phyloP scores from a whole-genome alignment of 2,113 vertebrate genomes.

The Nothobranchius furzeri region DNA sequence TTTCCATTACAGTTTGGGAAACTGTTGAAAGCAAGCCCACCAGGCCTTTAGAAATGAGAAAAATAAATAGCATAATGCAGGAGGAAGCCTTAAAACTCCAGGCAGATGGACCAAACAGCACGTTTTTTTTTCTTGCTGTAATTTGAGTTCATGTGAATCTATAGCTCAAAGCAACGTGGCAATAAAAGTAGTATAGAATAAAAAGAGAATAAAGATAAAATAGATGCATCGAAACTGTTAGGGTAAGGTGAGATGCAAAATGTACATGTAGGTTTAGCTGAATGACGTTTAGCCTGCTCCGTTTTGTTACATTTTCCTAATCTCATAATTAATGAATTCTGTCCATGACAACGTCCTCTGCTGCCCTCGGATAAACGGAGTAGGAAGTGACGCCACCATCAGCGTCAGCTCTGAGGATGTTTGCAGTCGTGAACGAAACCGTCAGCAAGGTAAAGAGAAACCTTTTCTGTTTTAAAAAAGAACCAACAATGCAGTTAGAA shows the following conservation, averaged over 20 bases:
- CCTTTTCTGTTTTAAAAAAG: no score
- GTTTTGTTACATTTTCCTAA: conserved; percentile 38
- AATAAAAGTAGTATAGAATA: conserved; percentile 11
- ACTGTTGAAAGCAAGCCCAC: conserved; percentile 71
- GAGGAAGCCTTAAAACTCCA: conserved; percentile 59
- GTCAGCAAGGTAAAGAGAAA: no score
- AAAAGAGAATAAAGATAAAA: conserved; percentile 5
- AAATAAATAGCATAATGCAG: conserved; percentile 79
- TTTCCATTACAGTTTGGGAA: conserved; percentile 59
- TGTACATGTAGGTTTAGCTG: conserved; percentile 32
- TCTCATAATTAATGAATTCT: conserved; percentile 41
- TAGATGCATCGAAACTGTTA: neutral
- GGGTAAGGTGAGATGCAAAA: neutral
- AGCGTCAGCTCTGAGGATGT: no score
- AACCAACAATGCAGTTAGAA: no score
- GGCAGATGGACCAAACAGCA: conserved; percentile 41
- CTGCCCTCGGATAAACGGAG: no score
- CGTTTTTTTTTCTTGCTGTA: conserved; percentile 11
- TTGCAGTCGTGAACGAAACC: no score
- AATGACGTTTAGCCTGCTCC: conserved; percentile 42
- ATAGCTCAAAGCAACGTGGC: conserved; percentile 21
- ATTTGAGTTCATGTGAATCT: conserved; percentile 50
- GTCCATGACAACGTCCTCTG: no score
- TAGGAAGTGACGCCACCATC: no score
- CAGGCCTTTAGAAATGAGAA: conserved; percentile 57